These are phyloP conservation scores for Tenodera sinensis DNA, from an alignment of 2,888 invertebrate genomes.

Conservation along the genomic window DNA sequence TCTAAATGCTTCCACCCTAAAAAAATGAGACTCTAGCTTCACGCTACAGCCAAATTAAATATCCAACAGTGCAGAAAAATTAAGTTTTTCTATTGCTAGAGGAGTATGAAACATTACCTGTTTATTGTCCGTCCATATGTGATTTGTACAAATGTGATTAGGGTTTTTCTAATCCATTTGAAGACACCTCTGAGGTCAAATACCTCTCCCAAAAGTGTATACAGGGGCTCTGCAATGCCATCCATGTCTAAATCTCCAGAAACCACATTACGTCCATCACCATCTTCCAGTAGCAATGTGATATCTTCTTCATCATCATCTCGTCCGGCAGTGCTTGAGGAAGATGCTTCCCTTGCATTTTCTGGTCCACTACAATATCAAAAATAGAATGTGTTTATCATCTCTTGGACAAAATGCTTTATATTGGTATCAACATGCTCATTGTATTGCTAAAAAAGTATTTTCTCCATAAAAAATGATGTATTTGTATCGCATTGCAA, in stretches of 20 bases:
- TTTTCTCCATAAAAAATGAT: no score
- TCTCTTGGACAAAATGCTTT: no score
- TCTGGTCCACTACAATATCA: background rate
- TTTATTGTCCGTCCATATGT: conserved; percentile 91
- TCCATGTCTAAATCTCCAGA: conserved; percentile 58
- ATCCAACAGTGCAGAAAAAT: background rate
- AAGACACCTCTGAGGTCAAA: conserved; percentile 88
- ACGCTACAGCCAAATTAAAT: background rate
- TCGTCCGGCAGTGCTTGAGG: conserved; percentile 41
- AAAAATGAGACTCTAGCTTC: no score
- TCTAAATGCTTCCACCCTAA: no score
- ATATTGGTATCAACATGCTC: no score
- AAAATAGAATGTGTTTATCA: background rate
- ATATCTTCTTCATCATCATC: conserved; percentile 79
- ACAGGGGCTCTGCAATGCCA: conserved; percentile 87
- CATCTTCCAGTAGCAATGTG: conserved; percentile 68
- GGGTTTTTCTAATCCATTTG: conserved; percentile 79
- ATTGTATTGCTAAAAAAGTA: no score
- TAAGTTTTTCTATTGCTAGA: background rate
- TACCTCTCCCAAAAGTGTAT: conserved; percentile 79
- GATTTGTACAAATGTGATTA: conserved; percentile 88
- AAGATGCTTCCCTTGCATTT: background rate
- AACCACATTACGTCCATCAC: conserved; percentile 38
- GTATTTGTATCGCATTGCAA: no score
- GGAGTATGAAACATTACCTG: conserved; percentile 39